These are phyloP conservation scores for Hyalella azteca DNA, from an alignment of 2,888 invertebrate genomes.

Conservation along the genomic window DNA sequence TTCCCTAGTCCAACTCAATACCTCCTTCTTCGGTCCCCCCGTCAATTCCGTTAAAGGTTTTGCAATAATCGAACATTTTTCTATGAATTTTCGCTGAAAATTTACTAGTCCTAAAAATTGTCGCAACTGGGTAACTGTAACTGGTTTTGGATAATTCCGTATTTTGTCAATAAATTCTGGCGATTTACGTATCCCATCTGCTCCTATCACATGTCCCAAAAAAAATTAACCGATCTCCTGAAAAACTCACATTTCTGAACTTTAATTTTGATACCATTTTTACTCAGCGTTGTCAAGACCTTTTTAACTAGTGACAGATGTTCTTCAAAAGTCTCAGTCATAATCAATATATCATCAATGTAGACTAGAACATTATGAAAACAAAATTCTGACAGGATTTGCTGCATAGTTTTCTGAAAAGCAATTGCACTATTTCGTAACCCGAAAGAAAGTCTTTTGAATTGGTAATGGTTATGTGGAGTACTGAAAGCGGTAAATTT, in stretches of 20 bases:
- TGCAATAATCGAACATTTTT: neutral
- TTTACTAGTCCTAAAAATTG: conserved; percentile 5
- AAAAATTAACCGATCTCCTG: neutral
- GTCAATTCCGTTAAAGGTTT: neutral
- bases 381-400: neutral
- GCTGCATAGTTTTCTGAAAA: neutral
- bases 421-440: neutral
- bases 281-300: neutral
- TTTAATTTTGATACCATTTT: neutral
- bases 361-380: neutral
- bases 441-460: neutral
- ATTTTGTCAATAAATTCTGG: neutral
- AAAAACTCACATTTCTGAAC: conserved; percentile 4
- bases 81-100: neutral
- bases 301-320: neutral
- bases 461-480: neutral
- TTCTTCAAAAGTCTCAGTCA: neutral
- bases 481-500: neutral
- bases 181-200: neutral
- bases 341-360: neutral
- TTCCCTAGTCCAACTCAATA: neutral
- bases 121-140: neutral
- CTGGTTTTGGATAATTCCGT: neutral
- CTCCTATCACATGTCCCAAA: neutral
- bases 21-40: neutral